Evolutionary conservation across 2,113 vertebrate species (phyloP).

Genomic region (Stictonetta naevosa): DNA sequence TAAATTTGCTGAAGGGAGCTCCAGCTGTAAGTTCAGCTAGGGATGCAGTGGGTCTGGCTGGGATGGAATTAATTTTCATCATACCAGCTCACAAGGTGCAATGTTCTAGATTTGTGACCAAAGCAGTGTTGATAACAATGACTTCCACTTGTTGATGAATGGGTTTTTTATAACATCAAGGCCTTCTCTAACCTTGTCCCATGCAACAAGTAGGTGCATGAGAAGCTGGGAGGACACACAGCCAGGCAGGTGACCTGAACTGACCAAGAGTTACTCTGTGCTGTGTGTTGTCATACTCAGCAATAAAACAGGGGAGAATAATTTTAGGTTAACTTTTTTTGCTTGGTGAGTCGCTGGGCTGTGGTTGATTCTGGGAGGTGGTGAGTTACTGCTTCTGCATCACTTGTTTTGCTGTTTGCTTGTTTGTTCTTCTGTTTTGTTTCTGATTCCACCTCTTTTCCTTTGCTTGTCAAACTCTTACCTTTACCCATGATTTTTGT

Average conservation of each 20-base stretch:
- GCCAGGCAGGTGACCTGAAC: background rate
- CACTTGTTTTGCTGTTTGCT: background rate
- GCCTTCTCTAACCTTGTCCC: background rate
- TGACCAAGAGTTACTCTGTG: background rate
- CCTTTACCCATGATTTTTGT: background rate
- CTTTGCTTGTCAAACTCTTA: background rate
- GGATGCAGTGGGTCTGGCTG: background rate
- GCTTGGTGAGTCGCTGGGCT: background rate
- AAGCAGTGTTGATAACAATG: background rate
- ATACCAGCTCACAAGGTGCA: background rate
- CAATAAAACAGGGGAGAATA: background rate
- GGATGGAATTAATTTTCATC: background rate
- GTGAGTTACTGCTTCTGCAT: background rate
- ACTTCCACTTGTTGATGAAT: background rate
- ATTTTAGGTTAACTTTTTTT: background rate
- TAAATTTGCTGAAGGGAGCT: background rate
- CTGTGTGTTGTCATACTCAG: rapidly evolving
- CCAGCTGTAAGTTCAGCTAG: background rate
- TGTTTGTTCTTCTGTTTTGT: background rate
- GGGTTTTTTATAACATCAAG: background rate
- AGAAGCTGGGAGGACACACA: background rate
- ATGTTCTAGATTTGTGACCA: background rate
- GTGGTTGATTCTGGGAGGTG: rapidly evolving
- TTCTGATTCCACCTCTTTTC: background rate
- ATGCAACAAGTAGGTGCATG: rapidly evolving